Percentiles rank a stretch among this genome's conserved stretches.
phyloP scores from a whole-genome alignment of 2,113 vertebrate species.

The Chaetodon trifascialis region DNA sequence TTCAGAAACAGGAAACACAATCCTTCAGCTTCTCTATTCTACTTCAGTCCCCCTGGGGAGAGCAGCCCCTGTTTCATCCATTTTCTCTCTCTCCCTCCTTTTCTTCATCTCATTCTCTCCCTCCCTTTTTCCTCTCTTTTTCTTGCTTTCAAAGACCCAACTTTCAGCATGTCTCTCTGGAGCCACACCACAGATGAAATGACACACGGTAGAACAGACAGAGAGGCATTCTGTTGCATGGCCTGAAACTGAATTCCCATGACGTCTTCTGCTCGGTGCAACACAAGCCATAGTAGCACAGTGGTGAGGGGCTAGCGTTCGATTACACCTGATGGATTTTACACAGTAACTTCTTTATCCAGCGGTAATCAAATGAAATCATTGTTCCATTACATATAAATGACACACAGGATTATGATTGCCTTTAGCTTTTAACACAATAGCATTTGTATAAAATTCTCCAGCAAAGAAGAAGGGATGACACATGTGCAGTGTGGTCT shows the following conservation, averaged over 20 bases:
- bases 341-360: slow-evolving; percentile 80
- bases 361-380: slow-evolving; percentile 71
- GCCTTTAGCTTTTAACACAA: neutral
- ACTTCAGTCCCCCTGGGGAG: slow-evolving; percentile 68
- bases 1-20: slow-evolving; percentile 84
- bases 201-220: slow-evolving; percentile 74
- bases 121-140: slow-evolving; percentile 25
- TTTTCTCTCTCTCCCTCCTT: slow-evolving; percentile 58
- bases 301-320: slow-evolving; percentile 56
- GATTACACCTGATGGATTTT: slow-evolving; percentile 74
- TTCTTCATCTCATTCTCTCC: slow-evolving; percentile 60
- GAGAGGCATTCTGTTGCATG: slow-evolving; percentile 79
- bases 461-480: neutral
- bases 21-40: slow-evolving; percentile 80
- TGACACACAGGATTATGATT: slow-evolving; percentile 15
- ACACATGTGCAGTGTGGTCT: neutral
- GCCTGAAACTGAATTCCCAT: slow-evolving; percentile 82
- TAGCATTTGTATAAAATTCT: neutral
- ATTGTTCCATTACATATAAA: slow-evolving; percentile 54
- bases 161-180: slow-evolving; percentile 72
- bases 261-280: slow-evolving; percentile 73
- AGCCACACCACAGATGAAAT: slow-evolving; percentile 78
- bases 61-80: slow-evolving; percentile 72
- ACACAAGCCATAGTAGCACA: slow-evolving; percentile 61
- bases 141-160: slow-evolving; percentile 74